These are phyloP conservation scores for Monopterus albus DNA, from an alignment of 2,113 vertebrate genomes.

Conservation along the genomic window DNA sequence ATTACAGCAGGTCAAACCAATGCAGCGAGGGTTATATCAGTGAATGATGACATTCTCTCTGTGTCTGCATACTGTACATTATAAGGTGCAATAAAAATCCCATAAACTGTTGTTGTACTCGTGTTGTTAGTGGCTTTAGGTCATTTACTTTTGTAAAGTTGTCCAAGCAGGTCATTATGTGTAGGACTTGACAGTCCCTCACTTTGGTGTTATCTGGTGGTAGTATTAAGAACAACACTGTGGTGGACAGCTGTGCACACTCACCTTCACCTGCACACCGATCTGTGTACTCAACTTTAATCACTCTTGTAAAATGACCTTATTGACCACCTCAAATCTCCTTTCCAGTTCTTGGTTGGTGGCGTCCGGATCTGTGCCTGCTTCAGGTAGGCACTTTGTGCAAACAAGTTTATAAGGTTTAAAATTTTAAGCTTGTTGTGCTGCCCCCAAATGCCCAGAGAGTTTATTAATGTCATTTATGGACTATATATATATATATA, in stretches of 20 bases:
- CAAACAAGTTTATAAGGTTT: neutral
- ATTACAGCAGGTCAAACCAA: constrained; percentile 4
- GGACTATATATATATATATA: neutral
- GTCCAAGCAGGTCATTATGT: too few relatives aligned
- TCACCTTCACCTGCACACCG: neutral
- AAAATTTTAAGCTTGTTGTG: neutral
- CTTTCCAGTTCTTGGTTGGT: neutral
- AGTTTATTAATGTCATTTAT: neutral
- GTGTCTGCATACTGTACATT: constrained; percentile 39
- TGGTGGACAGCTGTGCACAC: neutral
- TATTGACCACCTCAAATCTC: neutral
- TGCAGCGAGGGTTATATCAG: constrained; percentile 12
- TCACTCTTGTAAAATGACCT: neutral
- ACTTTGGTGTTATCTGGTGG: neutral
- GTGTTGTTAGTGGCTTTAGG: neutral
- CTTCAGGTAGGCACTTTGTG: neutral
- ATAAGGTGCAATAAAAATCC: constrained; percentile 64
- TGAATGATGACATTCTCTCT: constrained; percentile 4
- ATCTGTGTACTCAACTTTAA: neutral
- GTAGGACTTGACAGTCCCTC: neutral
- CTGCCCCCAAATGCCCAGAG: neutral
- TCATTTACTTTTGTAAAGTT: too few relatives aligned
- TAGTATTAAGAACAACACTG: too few relatives aligned
- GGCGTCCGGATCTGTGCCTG: neutral
- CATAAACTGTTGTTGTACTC: constrained; percentile 15